Evolutionary conservation across 2,888 invertebrate species (phyloP).

Genomic region (Melinaea marsaeus): DNA sequence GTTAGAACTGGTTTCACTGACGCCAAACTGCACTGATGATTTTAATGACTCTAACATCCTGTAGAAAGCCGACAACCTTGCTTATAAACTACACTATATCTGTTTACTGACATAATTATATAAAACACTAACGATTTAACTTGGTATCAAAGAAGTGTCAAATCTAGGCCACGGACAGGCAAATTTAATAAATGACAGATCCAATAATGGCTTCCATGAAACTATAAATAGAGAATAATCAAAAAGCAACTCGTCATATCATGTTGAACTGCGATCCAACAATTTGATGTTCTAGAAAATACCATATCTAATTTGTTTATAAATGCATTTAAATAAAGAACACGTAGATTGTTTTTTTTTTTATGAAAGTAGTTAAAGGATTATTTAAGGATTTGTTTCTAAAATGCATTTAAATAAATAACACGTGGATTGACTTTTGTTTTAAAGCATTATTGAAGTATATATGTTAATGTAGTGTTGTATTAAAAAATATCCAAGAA

Average conservation of each 20-base stretch:
- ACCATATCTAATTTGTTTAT: conserved; percentile 22
- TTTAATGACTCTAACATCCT: neutral
- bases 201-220: neutral
- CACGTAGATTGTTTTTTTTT: too few relatives aligned
- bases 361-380: too few relatives aligned
- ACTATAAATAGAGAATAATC: conserved; percentile 37
- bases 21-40: neutral
- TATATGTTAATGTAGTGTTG: too few relatives aligned
- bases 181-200: neutral
- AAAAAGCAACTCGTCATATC: conserved; percentile 42
- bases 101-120: neutral
- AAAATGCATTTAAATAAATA: too few relatives aligned
- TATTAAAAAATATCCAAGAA: too few relatives aligned
- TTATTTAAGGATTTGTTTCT: too few relatives aligned
- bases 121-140: too few relatives aligned
- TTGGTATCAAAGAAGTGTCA: too few relatives aligned
- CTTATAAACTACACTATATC: neutral
- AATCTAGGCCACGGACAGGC: too few relatives aligned
- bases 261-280: conserved; percentile 53
- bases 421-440: too few relatives aligned
- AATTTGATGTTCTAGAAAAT: conserved; percentile 56
- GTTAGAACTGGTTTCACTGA: neutral
- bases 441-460: too few relatives aligned
- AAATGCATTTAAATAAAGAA: too few relatives aligned
- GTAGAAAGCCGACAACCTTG: conserved; percentile 3